Conservation (phyloP, 2,888 invertebrate species). For the Melanostoma mellinum region DNA sequence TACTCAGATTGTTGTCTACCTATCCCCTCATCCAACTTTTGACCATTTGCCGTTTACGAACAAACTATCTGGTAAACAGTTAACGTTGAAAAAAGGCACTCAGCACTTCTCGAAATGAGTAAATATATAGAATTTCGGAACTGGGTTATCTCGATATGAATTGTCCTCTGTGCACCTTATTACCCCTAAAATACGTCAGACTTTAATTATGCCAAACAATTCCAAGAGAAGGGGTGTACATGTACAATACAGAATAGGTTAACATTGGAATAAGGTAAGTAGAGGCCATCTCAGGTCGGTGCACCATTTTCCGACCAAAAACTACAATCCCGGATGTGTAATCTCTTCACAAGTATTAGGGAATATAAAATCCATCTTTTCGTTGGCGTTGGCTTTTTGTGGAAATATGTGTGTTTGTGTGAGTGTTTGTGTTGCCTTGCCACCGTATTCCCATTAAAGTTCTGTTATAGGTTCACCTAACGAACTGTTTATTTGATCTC, state of each 20-base stretch:
- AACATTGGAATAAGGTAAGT: background rate
- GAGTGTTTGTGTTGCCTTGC: background rate
- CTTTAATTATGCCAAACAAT: constrained; percentile 34
- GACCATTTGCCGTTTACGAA: background rate
- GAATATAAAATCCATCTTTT: constrained; percentile 19
- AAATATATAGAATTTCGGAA: background rate
- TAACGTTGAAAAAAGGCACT: background rate
- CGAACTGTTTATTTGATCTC: constrained; percentile 69
- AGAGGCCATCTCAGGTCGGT: constrained; percentile 26
- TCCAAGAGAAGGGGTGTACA: background rate
- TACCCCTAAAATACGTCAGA: constrained; percentile 20
- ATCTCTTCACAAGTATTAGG: background rate
- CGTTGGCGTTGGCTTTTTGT: background rate
- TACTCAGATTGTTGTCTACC: no score
- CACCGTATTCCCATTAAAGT: constrained; percentile 10
- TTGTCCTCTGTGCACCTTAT: constrained; percentile 28
- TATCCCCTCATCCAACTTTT: background rate
- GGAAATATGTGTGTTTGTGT: background rate
- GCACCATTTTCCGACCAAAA: constrained; percentile 23
- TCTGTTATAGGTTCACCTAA: constrained; percentile 53
- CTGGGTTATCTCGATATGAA: constrained; percentile 40
- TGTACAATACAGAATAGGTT: no score
- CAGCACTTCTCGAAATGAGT: constrained; percentile 9
- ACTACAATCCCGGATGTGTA: constrained; percentile 7
- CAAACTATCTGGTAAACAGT: background rate